These are phyloP conservation scores for Polypedilum pembai DNA, from an alignment of 1,140 invertebrate genomes.

Conservation along the genomic window DNA sequence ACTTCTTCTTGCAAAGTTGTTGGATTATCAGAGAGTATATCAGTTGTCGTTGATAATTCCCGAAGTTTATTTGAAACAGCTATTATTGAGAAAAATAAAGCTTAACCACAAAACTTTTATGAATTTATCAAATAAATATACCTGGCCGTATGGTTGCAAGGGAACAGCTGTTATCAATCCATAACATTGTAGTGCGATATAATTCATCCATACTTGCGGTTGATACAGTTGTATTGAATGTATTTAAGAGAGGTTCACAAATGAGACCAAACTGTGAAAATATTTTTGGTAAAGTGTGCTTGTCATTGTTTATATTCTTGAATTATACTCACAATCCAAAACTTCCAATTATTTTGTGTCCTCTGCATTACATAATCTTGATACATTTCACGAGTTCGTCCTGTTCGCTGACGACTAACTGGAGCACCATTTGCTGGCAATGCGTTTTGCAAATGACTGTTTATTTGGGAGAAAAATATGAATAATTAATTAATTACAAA, in stretches of 20 bases:
- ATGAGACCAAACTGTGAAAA: slow-evolving; percentile 78
- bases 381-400: slow-evolving; percentile 91
- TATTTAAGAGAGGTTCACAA: slow-evolving; percentile 75
- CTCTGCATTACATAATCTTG: slow-evolving; percentile 79
- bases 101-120: background rate
- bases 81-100: slow-evolving; percentile 45
- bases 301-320: slow-evolving; percentile 16
- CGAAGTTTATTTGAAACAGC: slow-evolving; percentile 87
- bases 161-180: slow-evolving; percentile 94
- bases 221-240: slow-evolving; percentile 85
- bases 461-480: slow-evolving; percentile 35
- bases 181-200: slow-evolving; percentile 80
- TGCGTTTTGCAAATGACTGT: slow-evolving; percentile 84
- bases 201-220: slow-evolving; percentile 86
- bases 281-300: slow-evolving; percentile 7
- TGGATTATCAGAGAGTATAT: slow-evolving; percentile 79
- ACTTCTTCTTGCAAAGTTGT: slow-evolving; percentile 81
- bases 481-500: background rate
- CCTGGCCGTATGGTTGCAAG: slow-evolving; percentile 85
- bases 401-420: slow-evolving; percentile 79
- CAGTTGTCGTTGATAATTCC: slow-evolving; percentile 84
- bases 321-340: slow-evolving; percentile 84
- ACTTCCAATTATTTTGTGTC: slow-evolving; percentile 92
- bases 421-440: slow-evolving; percentile 92
- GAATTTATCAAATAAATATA: slow-evolving; percentile 43